Conservation (phyloP, 2,888 invertebrate species). For the Chaetogeoica ovagalla region DNA sequence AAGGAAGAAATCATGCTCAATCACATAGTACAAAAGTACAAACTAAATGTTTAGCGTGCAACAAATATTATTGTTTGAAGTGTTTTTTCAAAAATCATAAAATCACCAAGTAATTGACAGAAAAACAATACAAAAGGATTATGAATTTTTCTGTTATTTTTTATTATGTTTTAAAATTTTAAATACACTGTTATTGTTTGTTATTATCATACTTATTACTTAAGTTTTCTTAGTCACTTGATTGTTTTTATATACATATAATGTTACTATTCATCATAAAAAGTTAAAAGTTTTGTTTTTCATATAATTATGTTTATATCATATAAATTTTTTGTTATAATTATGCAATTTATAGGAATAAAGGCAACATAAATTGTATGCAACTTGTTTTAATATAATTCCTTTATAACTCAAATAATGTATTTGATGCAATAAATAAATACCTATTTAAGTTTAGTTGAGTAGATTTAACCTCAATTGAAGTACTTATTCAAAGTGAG, state of each 20-base stretch:
- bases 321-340: too few species aligned
- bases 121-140: constrained; percentile 7
- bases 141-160: constrained; percentile 8
- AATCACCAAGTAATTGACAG: constrained; percentile 5
- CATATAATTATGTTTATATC: too few species aligned
- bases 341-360: not conserved
- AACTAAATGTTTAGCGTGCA: constrained; percentile 6
- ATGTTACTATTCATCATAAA: too few species aligned
- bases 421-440: constrained; percentile 1
- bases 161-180: constrained; percentile 6
- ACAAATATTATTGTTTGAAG: not conserved
- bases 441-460: not conserved
- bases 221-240: too few species aligned
- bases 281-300: too few species aligned
- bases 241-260: too few species aligned
- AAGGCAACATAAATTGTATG: too few species aligned
- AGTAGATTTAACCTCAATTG: constrained; percentile 11
- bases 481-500: constrained; percentile 14
- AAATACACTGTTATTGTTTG: not conserved
- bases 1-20: constrained; percentile 19
- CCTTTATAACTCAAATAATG: constrained; percentile 5
- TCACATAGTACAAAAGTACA: constrained; percentile 8
- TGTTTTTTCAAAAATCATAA: constrained; percentile 16
- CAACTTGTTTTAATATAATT: too few species aligned
- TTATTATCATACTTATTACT: not conserved